Conservation (phyloP, 2,113 vertebrate species). For the Corythoichthys intestinalis region DNA sequence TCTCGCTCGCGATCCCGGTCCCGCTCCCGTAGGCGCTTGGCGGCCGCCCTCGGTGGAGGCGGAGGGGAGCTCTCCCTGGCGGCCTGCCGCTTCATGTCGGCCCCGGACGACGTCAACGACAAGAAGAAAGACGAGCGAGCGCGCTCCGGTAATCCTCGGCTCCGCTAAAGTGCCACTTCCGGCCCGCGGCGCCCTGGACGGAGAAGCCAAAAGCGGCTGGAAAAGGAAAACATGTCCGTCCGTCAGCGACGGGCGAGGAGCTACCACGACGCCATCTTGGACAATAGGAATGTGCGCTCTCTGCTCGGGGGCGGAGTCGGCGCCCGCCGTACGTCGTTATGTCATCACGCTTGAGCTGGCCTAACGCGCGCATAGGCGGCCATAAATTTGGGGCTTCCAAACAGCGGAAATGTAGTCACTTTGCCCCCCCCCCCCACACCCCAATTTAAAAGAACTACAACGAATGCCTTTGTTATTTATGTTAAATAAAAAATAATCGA, state of each 20-base stretch:
- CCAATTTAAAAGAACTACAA: no score
- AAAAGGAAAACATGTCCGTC: conserved; percentile 45
- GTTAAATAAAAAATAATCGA: no score
- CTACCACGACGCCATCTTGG: conserved; percentile 90
- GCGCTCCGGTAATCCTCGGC: conserved; percentile 39
- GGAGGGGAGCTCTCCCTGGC: conserved; percentile 77
- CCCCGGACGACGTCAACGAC: conserved; percentile 48
- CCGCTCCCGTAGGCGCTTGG: conserved; percentile 78
- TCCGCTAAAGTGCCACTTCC: conserved; percentile 6
- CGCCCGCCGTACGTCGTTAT: conserved; percentile 24
- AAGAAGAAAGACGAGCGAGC: conserved; percentile 20
- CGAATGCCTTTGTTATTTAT: no score
- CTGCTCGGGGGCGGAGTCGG: conserved; percentile 49
- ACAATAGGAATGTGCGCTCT: conserved; percentile 85
- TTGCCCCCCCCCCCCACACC: no score
- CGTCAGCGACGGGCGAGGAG: conserved; percentile 66
- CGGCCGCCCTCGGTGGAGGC: conserved; percentile 69
- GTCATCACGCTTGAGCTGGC: conserved; percentile 2
- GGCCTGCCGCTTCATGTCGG: conserved; percentile 87
- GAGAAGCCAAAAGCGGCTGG: conserved; percentile 43
- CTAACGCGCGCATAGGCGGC: no score
- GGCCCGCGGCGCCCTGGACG: not conserved
- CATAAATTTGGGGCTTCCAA: no score
- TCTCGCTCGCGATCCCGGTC: conserved; percentile 81
- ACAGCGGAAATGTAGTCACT: no score